phyloP scores from a whole-genome alignment of 2,888 invertebrate genomes.

The Autographa gamma region DNA sequence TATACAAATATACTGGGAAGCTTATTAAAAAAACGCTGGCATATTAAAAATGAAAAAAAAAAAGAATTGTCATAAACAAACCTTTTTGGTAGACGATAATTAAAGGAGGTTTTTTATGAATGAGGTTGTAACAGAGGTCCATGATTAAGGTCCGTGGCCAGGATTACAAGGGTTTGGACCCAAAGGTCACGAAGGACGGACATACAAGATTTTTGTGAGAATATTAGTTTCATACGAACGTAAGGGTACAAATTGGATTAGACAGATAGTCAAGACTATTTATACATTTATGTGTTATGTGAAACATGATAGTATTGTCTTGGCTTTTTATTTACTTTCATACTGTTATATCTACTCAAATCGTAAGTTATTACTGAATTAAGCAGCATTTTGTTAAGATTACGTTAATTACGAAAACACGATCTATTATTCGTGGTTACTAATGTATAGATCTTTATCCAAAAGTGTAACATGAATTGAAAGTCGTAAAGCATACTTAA shows the following conservation, averaged over 20 bases:
- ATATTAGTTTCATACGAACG: slow-evolving; percentile 3
- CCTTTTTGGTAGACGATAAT: slow-evolving; percentile 5
- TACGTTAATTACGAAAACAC: too few species aligned
- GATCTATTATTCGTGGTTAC: too few species aligned
- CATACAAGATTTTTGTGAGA: background rate
- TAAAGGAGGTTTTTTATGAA: slow-evolving; percentile 4
- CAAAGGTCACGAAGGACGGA: slow-evolving; percentile 2
- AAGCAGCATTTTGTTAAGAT: too few species aligned
- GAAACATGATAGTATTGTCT: background rate
- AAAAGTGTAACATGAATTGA: too few species aligned
- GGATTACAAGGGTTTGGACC: slow-evolving; percentile 8
- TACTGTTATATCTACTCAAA: background rate
- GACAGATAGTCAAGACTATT: slow-evolving; percentile 4
- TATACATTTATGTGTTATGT: background rate
- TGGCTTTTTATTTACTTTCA: background rate
- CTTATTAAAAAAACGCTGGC: background rate
- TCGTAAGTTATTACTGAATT: too few species aligned
- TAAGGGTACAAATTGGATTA: background rate
- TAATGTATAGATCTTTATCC: too few species aligned
- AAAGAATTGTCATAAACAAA: slow-evolving; percentile 2
- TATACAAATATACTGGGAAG: background rate
- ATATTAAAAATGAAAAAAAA: background rate
- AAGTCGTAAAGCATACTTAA: too few species aligned
- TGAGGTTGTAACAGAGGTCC: background rate
- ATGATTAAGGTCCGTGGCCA: background rate